phyloP scores from a whole-genome alignment of 1,140 invertebrate species.

The Zeugodacus cucurbitae region DNA sequence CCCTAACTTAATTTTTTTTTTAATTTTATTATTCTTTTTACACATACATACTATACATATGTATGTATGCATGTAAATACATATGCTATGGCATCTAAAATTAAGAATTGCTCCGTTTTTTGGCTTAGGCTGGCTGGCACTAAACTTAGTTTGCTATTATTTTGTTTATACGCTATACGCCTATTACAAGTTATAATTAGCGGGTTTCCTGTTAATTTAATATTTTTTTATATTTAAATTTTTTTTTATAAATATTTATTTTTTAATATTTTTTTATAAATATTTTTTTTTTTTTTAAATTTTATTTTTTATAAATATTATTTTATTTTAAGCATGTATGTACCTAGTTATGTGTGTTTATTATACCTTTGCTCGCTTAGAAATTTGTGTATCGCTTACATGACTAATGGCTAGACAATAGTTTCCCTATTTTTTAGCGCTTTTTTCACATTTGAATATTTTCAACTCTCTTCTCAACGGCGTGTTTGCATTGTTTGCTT shows the following conservation, averaged over 20 bases:
- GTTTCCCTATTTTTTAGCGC: slow-evolving; percentile 38
- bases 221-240: background rate
- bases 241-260: background rate
- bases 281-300: background rate
- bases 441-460: background rate
- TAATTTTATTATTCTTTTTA: background rate
- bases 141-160: background rate
- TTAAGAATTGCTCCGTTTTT: background rate
- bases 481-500: too few species aligned
- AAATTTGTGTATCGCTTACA: slow-evolving; percentile 19
- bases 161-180: background rate
- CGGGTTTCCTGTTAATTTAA: background rate
- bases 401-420: slow-evolving; percentile 45
- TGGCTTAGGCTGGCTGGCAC: slow-evolving; percentile 21
- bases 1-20: background rate
- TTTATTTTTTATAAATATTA: background rate
- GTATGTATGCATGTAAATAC: background rate
- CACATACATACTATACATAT: background rate
- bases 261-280: too few species aligned
- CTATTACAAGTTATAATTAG: background rate
- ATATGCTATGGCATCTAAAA: background rate
- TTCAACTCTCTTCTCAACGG: background rate
- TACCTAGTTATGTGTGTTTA: background rate
- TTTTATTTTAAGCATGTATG: background rate
- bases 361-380: background rate